phyloP scores from a whole-genome alignment of 2,113 vertebrate genomes.

The Rhizomys pruinosus region DNA sequence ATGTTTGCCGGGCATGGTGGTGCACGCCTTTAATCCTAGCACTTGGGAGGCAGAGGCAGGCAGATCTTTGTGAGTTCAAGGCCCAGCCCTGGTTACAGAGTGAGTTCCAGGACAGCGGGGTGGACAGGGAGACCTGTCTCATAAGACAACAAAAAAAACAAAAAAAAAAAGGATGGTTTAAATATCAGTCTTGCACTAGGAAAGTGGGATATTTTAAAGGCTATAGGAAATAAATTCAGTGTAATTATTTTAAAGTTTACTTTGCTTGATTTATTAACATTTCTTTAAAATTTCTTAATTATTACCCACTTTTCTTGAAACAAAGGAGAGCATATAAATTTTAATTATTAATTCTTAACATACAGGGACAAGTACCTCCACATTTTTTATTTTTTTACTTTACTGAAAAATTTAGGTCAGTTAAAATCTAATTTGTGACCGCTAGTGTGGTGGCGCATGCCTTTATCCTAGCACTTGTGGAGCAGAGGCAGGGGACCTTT shows the following conservation, averaged over 20 bases:
- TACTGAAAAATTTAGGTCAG: constrained; percentile 40
- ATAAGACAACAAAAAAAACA: too few species aligned
- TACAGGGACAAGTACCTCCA: constrained; percentile 21
- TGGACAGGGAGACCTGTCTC: too few species aligned
- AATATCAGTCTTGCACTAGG: background rate
- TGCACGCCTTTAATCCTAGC: too few species aligned
- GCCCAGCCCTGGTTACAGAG: too few species aligned
- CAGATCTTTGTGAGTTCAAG: too few species aligned
- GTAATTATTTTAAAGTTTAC: constrained; percentile 18
- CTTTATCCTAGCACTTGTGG: too few species aligned
- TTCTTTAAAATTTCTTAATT: background rate
- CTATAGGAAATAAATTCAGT: background rate
- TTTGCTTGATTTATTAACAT: constrained; percentile 12
- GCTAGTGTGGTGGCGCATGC: too few species aligned
- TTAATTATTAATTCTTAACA: background rate
- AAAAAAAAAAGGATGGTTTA: constrained; percentile 24
- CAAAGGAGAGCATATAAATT: background rate
- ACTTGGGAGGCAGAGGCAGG: too few species aligned
- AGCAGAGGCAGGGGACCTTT: too few species aligned
- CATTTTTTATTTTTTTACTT: background rate
- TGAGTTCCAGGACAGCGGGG: too few species aligned
- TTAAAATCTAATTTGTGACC: constrained; percentile 46
- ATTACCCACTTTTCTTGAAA: constrained; percentile 35
- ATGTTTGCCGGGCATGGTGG: too few species aligned
- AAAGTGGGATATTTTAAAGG: constrained; percentile 20